Base-by-base conservation (phyloP, 92 coral and sea anemone species). In the Paramuricea clavata region DNA sequence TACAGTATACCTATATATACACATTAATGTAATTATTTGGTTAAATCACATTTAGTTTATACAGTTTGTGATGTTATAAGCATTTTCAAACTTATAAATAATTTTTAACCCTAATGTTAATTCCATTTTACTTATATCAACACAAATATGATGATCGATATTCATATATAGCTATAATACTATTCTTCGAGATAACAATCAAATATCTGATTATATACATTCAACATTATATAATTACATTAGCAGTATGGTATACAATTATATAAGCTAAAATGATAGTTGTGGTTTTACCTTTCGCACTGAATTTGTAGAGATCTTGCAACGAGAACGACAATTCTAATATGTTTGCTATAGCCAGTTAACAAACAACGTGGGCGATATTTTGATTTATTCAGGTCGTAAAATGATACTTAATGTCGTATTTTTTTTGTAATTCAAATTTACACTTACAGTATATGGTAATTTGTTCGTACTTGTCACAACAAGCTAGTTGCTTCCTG, bases 341-440 rank as follows among this genome's bases (percentile, higher is more conserved):
- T 11, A 11, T 25, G 31, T 22, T 25, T 22, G 31, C 31, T 60
- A 6, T 8, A 60, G 32, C 3, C 15, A 62, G 17, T 26, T 65
- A 28, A 65, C 39, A 65, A 65, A 28, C 39, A 28, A 13, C 72
- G 72, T 65, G 31, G 68, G 68, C 30, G 68, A 56, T 60, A 10
- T 60, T 12, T 1, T 47, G 52, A 47, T 15, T 54, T 54, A 31
- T 65, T 31, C 72, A 65, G 72, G 31, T 31, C 41, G 72, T 28
- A 26, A 31, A 65, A 9, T 65, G 17, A 65, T 65, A 65, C 23
- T 31, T 65, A 11, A 19, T 54, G 11, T 54, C 62, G 22, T 3
- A 27, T 11, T 39, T 30, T 4, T 39, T 65, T 65, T 65, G 72
- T 65, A 12, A 65, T 65, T 65, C 41, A 65, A 65, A 65, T 65